Base-by-base conservation (phyloP, 2,888 invertebrate genomes). In the Therioaphis trifolii region DNA sequence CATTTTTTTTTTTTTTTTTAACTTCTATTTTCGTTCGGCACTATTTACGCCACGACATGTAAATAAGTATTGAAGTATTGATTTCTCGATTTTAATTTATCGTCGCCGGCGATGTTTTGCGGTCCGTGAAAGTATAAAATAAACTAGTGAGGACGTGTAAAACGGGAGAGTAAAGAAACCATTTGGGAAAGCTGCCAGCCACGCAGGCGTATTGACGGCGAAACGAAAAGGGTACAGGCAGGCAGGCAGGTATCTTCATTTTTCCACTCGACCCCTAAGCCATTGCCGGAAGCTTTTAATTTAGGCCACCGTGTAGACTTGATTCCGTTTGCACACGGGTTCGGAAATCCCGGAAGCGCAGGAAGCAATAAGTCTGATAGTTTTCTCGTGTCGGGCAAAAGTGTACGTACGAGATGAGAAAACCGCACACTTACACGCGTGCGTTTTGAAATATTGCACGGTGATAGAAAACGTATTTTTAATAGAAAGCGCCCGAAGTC, bases 201-300 rank as follows among this genome's bases (percentile, higher is more conserved):
- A 18, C 27, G 2, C 15, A n/a, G 69, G 0, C 0, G 27, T 46
- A n/a, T 27, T 43, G 12, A 40, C 12, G 12, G 46, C n/a, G 15
- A 43, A 15, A 21, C 43, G 46, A 29, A 52, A 76, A 46, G 7
- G 61, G 29, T 29, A 61, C 14, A 14, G n/a, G n/a, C n/a, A n/a
- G n/a, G n/a, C n/a, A n/a, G n/a, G 76, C n/a, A 21, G 63, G 76
- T 46, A 43, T 75, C 18, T 75, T 63, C 18, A 63, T 63, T 63
- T 66, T 66, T 66, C 49, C 35, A 76, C 77, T 35, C 66, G 35
- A 40, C 35, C 52, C 18, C 21, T 35, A 24, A 78, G 52, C 66
- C 63, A 15, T 35, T 7, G 66, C 49, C 66, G 63, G 49, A 66
- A 66, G 66, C 71, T 72, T 71, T 80, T 80, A 80, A 80, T 80